Base-by-base conservation (phyloP, 2,888 invertebrate genomes). In the Cantharis rustica region DNA sequence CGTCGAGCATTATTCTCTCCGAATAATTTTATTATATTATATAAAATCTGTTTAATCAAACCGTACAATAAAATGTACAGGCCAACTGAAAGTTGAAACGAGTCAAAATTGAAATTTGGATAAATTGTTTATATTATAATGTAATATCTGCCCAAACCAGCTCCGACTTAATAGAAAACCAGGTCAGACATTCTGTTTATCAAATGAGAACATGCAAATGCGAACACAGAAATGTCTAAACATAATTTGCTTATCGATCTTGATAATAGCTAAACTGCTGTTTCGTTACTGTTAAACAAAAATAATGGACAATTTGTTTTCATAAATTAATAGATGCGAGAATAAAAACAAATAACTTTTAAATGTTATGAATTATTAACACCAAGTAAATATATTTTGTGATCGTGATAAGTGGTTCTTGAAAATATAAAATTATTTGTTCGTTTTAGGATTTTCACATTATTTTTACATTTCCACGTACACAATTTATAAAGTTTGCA, bases 121-220 rank as follows among this genome's bases (percentile, higher is more conserved):
- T 16, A 16, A 63, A 66, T 66, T 66, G 64, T 23, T 66, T 66
- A 66, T 66, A 66, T 7, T 66, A 64, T 13, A n/a, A 27, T 27
- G 26, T 10, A 16, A 64, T 64, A 17, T 20, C 16, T 64, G 20
- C 17, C 16, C 64, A 17, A 64, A 64, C 64, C 64, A 20, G 13
- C 13, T 16, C n/a, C 63, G 62, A 68, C 72, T 72, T 75, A 69
- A 72, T 75, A 69, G 75, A 72, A 75, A 75, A 72, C 69, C 75
- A 75, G 75, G 75, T 75, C 75, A 75, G 72, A 75, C 72, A 70
- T 72, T 75, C 72, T 69, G 75, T 75, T 75, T 75, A 75, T 75
- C 75, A 72, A 75, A 75, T 75, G 69, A 72, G 75, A 71, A 72
- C 72, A 75, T 75, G 75, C 75, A 75, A 75, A 75, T 75, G 68